Conservation (phyloP, 2,797 vertebrate genomes). For the Danio kyathit region DNA sequence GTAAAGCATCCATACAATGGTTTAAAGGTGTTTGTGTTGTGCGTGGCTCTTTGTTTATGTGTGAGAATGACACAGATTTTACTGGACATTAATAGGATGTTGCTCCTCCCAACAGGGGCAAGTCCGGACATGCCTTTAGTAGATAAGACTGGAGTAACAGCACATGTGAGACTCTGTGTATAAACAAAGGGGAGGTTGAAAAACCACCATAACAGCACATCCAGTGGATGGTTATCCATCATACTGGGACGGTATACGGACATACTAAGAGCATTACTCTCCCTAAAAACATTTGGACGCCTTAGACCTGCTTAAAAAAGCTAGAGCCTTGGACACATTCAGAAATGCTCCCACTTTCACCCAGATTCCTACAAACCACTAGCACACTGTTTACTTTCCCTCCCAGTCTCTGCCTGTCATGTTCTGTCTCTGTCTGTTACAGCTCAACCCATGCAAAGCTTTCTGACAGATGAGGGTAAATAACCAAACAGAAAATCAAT, state of each 20-base stretch:
- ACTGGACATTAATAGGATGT: neutral
- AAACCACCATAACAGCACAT: neutral
- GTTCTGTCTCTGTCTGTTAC: neutral
- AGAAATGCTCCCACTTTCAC: neutral
- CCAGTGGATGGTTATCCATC: constrained; percentile 7
- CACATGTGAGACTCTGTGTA: constrained; percentile 6
- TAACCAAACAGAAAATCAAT: constrained; percentile 50
- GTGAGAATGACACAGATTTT: constrained; percentile 4
- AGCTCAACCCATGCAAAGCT: constrained; percentile 60
- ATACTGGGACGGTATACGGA: neutral
- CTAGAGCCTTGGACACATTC: constrained; percentile 35
- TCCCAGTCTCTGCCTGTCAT: constrained; percentile 7
- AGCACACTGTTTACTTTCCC: neutral
- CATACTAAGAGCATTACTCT: neutral
- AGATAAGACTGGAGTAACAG: neutral
- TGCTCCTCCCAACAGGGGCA: neutral
- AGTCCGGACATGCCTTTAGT: constrained; percentile 24
- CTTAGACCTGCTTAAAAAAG: constrained; percentile 62
- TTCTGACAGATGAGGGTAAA: constrained; percentile 64
- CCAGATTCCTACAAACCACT: neutral
- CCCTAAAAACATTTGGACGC: neutral
- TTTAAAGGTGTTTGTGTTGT: constrained; percentile 3
- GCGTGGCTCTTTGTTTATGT: constrained; percentile 4
- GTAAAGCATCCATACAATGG: neutral
- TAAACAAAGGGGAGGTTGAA: constrained; percentile 2